These are phyloP conservation scores for Dryobotodes eremita DNA, from an alignment of 2,888 invertebrate genomes.

Conservation along the genomic window DNA sequence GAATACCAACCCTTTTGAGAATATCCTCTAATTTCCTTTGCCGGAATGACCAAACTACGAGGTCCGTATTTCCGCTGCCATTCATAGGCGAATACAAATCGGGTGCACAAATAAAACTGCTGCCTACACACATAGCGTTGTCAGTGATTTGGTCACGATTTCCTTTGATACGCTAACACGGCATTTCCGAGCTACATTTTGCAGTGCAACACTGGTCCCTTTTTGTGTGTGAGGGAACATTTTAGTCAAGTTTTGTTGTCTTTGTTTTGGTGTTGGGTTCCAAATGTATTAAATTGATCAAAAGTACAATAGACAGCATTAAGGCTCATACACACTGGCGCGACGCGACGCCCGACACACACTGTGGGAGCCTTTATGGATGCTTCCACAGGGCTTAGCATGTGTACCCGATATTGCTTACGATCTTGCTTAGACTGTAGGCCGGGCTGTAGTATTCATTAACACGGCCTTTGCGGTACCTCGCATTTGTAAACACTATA, in stretches of 20 bases:
- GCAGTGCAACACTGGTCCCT: neutral
- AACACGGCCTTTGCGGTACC: neutral
- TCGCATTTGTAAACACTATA: neutral
- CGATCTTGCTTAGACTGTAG: neutral
- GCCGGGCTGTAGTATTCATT: neutral
- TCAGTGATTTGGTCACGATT: conserved; percentile 7
- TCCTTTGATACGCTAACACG: conserved; percentile 2
- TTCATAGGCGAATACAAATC: conserved; percentile 27
- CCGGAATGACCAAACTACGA: conserved; percentile 14
- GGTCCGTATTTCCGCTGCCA: conserved; percentile 15
- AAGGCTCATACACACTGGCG: too few relatives aligned
- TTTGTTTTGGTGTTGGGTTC: conserved; percentile 1
- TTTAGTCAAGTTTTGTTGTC: neutral
- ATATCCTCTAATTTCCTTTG: conserved; percentile 38
- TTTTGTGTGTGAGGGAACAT: neutral
- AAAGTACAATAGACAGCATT: neutral
- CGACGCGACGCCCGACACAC: too few relatives aligned
- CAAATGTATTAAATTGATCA: conserved; percentile 22
- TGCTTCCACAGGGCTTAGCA: neutral
- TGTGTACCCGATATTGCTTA: conserved; percentile 8
- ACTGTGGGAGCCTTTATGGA: too few relatives aligned
- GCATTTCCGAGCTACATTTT: neutral
- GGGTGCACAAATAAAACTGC: conserved; percentile 6
- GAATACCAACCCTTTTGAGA: conserved; percentile 14
- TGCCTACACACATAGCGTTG: neutral